Evolutionary conservation across 2,888 invertebrate species (phyloP), one percentile per base, ranked within the genome.

Genomic region (Apamea sordens): DNA sequence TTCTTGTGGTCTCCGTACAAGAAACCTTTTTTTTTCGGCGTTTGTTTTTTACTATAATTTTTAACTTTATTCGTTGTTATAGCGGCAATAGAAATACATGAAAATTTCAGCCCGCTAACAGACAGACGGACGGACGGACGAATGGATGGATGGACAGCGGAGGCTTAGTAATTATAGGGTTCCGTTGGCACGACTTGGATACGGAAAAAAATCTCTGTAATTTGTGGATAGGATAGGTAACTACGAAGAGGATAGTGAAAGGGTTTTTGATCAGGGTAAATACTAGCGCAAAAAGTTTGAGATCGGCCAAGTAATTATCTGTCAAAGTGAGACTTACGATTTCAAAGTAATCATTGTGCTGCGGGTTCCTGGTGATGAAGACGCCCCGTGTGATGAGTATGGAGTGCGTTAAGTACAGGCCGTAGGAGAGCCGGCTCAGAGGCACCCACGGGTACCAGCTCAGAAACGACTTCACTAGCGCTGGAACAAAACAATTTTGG

Each of bases 381-480:
- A 97, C 96, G 68, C 96, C 95, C 36, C 97, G 91, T 1, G 95
- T 90, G 79, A 97, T 97, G 72, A 97, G 92, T 47, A 97, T 84
- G 78, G 97, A 94, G 90, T 98, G 98, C 0, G 97, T 94, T 76
- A 98, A 92, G 90, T 97, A 98, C 18, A 97, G 95, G 0, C 97
- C 97, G 89, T 97, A 98, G 0, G 97, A 95, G 61, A 98, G 93
- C 68, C 97, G 96, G 86, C 97, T 97, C 1, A 98, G 93, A 0
- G 97, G 97, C 56, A 97, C 96, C 97, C 97, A 97, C 0, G 97
- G 97, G 78, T 94, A 95, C 97, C 97, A 97, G 67, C 95, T 94
- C 10, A 97, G 91, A 78, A 97, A 95, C 0, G 92, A 84, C 56
- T 94, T 94, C n/a, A 97, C 84, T 21, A 96, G 61, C 0, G 96